Percentiles rank a stretch among this genome's conserved stretches.
Conservation (phyloP, 2,888 invertebrate species). For the Nipponacmea schrenckii region DNA sequence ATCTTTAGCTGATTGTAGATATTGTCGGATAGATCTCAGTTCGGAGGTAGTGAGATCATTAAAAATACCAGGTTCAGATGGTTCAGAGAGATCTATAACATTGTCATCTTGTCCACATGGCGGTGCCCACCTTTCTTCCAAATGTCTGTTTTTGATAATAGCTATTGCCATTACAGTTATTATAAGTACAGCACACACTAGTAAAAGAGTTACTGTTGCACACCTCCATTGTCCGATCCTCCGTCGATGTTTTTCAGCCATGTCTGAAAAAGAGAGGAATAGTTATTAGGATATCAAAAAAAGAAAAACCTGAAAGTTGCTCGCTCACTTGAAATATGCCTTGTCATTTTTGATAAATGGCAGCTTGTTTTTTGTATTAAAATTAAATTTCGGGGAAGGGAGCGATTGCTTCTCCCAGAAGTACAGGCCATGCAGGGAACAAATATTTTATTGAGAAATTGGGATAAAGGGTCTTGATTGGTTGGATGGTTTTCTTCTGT, state of each 20-base stretch:
- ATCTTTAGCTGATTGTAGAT: conserved; percentile 28
- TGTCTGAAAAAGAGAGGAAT: background rate
- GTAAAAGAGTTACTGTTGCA: conserved; percentile 27
- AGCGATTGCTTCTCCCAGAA: too few relatives aligned
- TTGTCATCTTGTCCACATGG: conserved; percentile 6
- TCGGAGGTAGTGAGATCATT: background rate
- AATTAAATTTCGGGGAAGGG: too few relatives aligned
- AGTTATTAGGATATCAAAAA: too few relatives aligned
- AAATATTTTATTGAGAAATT: too few relatives aligned
- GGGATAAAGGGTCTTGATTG: too few relatives aligned
- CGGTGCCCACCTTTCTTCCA: conserved; percentile 4
- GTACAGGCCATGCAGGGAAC: too few relatives aligned
- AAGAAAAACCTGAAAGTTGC: too few relatives aligned
- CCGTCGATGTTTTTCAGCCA: conserved; percentile 23
- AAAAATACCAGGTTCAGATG: background rate
- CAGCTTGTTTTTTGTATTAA: too few relatives aligned
- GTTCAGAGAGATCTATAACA: conserved; percentile 13
- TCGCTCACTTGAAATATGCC: too few relatives aligned
- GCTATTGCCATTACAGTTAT: conserved; percentile 24
- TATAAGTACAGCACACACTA: conserved; percentile 33
- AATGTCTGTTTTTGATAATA: conserved; percentile 17
- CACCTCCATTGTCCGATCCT: conserved; percentile 29
- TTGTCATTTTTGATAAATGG: too few relatives aligned
- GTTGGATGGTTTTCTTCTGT: too few relatives aligned
- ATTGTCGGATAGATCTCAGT: conserved; percentile 29